Base-by-base conservation (phyloP, 23 tunicate species). In the Trididemnum nubilum region DNA sequence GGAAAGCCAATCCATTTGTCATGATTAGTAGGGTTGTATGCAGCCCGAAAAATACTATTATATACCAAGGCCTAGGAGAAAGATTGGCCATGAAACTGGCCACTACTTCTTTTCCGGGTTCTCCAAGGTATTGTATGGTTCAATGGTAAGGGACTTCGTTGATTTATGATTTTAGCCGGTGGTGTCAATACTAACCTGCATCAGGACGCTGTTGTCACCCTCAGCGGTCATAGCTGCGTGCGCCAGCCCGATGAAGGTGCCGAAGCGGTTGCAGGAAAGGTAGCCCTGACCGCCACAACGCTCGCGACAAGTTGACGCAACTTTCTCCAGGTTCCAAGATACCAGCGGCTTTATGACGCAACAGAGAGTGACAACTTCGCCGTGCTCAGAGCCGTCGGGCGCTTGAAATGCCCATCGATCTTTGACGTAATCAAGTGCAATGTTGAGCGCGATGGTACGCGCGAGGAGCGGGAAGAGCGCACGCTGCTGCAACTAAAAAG, bases 201-300 rank as follows among this genome's bases (percentile, higher is more conserved):
- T 93, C 24, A 93, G 80, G 1, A 93, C 98, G 30, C 86, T 87
- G 86, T 95, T 95, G 80, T 95, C 96, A 9, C 99, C 99, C 57
- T 95, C 99, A 1, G 99, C 99, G 19, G 99, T 95, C 99, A 95
- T 95, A 28, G 99, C 96, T 2, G 99, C 99, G 58, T 95, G 99
- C 3, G 99, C 96, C 18, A 95, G 76, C 26, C 95, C 99, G 27
- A 95, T 86, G 69, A 89, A 89, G 31, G 90, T 90, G 40, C 99
- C 99, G 49, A 95, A 95, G 70, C 99, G 58, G 54, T 90, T 89
- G 89, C 99, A 95, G 18, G 99, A 95, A 36, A 95, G 66, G 71
- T 95, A 95, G 22, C 99, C 99, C 83, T 93, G 96, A 15, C 99
- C 99, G 12, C 99, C 99, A 76, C 99, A 95, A 23, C 99, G 73